These are phyloP conservation scores for Crocidura indochinensis DNA, from an alignment of 2,797 vertebrate genomes.

Conservation along the genomic window DNA sequence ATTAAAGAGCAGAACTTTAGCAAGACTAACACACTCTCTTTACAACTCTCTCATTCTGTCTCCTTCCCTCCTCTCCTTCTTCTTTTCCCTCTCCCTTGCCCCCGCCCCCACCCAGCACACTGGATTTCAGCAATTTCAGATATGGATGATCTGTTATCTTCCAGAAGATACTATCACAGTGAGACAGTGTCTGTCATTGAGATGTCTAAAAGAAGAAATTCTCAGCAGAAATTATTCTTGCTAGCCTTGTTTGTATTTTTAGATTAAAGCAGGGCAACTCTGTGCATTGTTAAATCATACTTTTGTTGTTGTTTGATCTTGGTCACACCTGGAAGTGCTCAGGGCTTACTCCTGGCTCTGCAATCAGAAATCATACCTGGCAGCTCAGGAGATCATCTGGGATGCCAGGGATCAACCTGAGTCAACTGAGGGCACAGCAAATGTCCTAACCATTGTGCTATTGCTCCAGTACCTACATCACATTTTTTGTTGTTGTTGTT, in stretches of 20 bases:
- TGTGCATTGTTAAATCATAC: neutral
- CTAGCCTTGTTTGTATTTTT: neutral
- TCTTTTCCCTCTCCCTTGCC: neutral
- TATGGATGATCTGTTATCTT: neutral
- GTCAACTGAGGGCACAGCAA: too few species aligned
- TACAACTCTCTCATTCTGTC: neutral
- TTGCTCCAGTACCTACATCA: too few species aligned
- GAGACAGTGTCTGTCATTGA: neutral
- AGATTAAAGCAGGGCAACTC: neutral
- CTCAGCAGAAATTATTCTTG: neutral
- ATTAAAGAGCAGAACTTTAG: conserved; percentile 12
- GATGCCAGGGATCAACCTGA: too few species aligned
- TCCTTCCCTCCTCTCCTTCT: too few species aligned
- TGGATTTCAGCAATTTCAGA: conserved; percentile 36
- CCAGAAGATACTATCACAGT: neutral
- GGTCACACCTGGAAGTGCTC: too few species aligned
- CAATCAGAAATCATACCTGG: too few species aligned
- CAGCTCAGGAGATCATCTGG: too few species aligned
- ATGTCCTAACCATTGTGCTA: too few species aligned
- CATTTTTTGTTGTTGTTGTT: too few species aligned
- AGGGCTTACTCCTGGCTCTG: too few species aligned
- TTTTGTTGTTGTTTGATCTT: too few species aligned
- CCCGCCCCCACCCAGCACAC: too few species aligned
- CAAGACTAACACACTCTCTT: neutral
- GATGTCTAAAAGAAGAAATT: conserved; percentile 8